A percentile compares a stretch with the other conserved stretches of the same genome.
Conservation (phyloP, 2,113 vertebrate genomes). For the Choloepus hoffmanni region DNA sequence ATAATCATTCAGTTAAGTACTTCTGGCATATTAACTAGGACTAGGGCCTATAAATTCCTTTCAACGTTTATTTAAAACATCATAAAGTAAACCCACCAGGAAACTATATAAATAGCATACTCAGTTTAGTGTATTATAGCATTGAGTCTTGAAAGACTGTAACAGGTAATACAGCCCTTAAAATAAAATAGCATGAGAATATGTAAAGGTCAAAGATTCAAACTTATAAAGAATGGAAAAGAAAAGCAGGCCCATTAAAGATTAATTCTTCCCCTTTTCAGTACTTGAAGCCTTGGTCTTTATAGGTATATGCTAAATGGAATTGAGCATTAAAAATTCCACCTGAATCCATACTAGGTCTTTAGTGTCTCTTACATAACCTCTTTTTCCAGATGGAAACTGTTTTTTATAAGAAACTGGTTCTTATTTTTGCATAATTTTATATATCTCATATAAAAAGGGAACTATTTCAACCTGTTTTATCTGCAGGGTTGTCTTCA, state of each 20-base stretch:
- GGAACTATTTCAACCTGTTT: neutral
- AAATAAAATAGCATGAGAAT: conserved; percentile 3
- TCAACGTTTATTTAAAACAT: conserved; percentile 62
- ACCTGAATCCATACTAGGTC: neutral
- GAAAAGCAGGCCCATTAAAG: conserved; percentile 12
- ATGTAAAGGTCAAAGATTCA: conserved; percentile 23
- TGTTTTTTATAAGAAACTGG: neutral
- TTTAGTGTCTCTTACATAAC: conserved; percentile 21
- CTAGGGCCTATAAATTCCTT: conserved; percentile 60
- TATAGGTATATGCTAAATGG: neutral
- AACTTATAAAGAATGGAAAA: neutral
- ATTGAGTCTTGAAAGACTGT: neutral
- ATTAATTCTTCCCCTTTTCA: neutral
- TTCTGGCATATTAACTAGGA: conserved; percentile 18
- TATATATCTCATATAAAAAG: neutral
- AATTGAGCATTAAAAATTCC: conserved; percentile 27
- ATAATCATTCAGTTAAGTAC: conserved; percentile 38
- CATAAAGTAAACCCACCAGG: conserved; percentile 51
- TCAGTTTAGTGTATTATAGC: neutral
- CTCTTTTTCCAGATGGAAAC: neutral
- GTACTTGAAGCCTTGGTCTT: neutral
- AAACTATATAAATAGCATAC: conserved; percentile 20
- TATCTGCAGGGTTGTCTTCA: neutral
- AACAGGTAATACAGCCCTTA: neutral
- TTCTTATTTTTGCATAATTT: neutral